Base-by-base conservation (phyloP, 64 coral and sea anemone genomes). In the Actinia equina region DNA sequence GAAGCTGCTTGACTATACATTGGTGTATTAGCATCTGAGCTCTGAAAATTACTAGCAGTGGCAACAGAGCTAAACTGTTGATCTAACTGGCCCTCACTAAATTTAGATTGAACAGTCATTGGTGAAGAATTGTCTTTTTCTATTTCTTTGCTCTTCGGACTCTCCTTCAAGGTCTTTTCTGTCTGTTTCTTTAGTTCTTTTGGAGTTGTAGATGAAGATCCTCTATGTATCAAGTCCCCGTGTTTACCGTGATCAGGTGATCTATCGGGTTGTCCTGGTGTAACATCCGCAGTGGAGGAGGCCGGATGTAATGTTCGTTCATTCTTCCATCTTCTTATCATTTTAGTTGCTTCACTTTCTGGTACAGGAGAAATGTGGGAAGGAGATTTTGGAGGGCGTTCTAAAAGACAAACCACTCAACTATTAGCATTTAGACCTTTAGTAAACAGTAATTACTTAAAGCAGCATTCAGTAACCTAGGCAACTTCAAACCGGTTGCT, bases 311-410 rank as follows among this genome's bases (percentile, higher is more conserved):
- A 74, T 30, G 69, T 2, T 10, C 7, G 7, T 74, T 74, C 69
- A 74, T 30, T 74, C 69, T 74, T 74, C 69, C 69, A 74, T 41
- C 69, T 74, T 74, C 69, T 41, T 44, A 81, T 81, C 10, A 52
- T 52, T 51, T 81, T 81, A 52, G 45, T 19, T 5, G 78, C 78
- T 49, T 81, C 78, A 52, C 78, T 81, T 81, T 81, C 78, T 52
- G 78, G 49, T 49, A 23, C 22, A 20, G 78, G 78, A 81, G 44
- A 52, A 3, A 81, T 19, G 16, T 81, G 78, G 4, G 76, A 78
- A 43, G 78, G 78, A 3, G 78, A 81, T 23, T 81, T 81, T 13
- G 78, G 78, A 81, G 78, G 78, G 2, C 78, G 78, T 22, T 81
- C 78, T 81, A 20, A 11, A 81, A 57, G 55, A 57, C 55, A 57